Evolutionary conservation across 2,888 invertebrate genomes (phyloP).

Genomic region (Drosophila rellima): DNA sequence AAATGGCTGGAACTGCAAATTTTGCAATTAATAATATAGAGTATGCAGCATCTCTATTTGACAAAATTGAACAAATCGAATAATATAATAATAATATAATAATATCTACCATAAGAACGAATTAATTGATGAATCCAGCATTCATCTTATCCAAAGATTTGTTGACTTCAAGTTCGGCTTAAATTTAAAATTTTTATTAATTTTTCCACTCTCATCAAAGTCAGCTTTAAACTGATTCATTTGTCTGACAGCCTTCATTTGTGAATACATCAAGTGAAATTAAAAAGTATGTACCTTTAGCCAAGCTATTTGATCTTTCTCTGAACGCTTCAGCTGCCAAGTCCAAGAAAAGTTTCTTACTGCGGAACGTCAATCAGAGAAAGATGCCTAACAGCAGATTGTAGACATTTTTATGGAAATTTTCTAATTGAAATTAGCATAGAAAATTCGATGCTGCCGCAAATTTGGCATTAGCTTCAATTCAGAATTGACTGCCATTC

Average conservation of each 20-base stretch:
- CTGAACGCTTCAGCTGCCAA: constrained; percentile 4
- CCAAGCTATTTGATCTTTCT: constrained; percentile 49
- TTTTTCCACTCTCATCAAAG: constrained; percentile 8
- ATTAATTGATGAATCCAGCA: too few relatives aligned
- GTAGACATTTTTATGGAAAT: constrained; percentile 57
- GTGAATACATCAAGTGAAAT: not conserved
- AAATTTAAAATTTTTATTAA: not conserved
- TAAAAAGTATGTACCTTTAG: constrained; percentile 32
- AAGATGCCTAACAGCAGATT: constrained; percentile 15
- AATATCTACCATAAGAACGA: too few relatives aligned
- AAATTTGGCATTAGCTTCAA: constrained; percentile 38
- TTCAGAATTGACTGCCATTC: constrained; percentile 31
- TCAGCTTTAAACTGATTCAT: constrained; percentile 29
- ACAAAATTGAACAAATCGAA: too few relatives aligned
- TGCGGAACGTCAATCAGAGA: constrained; percentile 9
- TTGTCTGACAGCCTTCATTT: constrained; percentile 23
- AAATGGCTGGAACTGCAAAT: not conserved
- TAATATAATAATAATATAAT: too few relatives aligned
- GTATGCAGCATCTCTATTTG: too few relatives aligned
- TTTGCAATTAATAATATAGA: not conserved
- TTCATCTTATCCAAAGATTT: not conserved
- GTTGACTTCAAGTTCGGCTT: not conserved
- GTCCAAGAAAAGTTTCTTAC: constrained; percentile 7
- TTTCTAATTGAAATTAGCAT: constrained; percentile 78
- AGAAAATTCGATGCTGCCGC: constrained; percentile 59